phyloP scores from a whole-genome alignment of 2,797 vertebrate genomes.

The Pseudotriccus pelzelni region DNA sequence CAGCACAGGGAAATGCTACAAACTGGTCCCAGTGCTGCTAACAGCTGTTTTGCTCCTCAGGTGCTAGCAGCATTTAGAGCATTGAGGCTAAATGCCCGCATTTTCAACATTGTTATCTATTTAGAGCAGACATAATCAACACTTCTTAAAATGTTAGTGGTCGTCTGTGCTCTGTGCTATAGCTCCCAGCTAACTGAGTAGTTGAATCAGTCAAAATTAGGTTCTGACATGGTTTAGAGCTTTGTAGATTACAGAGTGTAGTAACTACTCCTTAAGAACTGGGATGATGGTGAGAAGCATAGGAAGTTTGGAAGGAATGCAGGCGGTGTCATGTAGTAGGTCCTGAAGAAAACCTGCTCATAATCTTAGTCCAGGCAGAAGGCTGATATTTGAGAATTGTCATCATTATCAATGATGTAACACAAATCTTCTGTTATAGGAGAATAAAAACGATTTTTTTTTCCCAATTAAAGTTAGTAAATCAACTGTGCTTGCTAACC shows the following conservation, averaged over 20 bases:
- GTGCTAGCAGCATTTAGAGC: background rate
- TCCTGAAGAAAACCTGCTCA: background rate
- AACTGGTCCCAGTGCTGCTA: background rate
- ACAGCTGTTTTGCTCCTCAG: background rate
- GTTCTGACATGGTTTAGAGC: background rate
- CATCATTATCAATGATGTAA: background rate
- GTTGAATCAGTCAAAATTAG: background rate
- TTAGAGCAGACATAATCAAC: background rate
- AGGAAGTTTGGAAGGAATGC: background rate
- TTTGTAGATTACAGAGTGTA: background rate
- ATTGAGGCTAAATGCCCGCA: background rate
- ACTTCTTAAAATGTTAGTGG: background rate
- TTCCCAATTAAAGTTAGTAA: background rate
- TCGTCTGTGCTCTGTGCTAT: background rate
- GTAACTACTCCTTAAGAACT: background rate
- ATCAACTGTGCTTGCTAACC: background rate
- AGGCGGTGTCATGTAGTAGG: background rate
- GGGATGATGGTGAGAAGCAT: background rate
- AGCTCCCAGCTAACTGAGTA: background rate
- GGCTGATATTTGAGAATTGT: background rate
- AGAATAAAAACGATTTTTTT: background rate
- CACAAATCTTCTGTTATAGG: background rate
- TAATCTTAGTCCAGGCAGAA: background rate
- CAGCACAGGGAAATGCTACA: background rate
- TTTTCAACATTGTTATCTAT: slow-evolving; percentile 4